phyloP scores from a whole-genome alignment of 2,797 vertebrate species.

The Lepilemur ruficaudatus region DNA sequence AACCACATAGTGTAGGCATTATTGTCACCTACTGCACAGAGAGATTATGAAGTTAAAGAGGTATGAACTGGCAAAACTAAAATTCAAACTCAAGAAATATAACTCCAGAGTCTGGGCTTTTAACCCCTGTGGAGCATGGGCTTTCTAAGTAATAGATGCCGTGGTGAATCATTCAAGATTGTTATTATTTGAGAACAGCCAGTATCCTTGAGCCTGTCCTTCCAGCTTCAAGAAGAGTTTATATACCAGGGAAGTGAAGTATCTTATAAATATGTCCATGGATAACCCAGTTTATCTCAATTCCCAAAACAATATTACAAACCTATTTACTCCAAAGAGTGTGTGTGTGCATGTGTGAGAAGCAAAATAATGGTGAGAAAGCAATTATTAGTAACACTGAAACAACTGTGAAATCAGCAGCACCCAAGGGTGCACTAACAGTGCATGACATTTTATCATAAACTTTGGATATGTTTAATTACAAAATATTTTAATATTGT shows the following conservation, averaged over 20 bases:
- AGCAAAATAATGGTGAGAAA: background rate
- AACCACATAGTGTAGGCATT: background rate
- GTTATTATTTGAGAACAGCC: background rate
- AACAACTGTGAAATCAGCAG: background rate
- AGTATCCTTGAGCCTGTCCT: background rate
- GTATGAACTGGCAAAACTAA: background rate
- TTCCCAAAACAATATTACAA: fast-evolving
- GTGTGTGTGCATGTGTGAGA: background rate
- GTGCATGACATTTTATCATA: background rate
- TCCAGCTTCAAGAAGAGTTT: background rate
- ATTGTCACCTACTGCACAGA: background rate
- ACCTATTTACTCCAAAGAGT: background rate
- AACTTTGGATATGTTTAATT: background rate
- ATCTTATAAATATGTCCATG: background rate
- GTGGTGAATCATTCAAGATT: background rate
- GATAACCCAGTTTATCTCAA: background rate
- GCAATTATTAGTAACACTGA: background rate
- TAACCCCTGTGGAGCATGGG: fast-evolving
- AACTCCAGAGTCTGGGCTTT: no score
- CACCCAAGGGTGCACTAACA: no score
- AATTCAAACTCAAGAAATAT: background rate
- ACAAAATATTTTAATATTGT: background rate
- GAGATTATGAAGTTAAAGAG: background rate
- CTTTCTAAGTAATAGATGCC: background rate
- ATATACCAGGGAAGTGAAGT: background rate